Conservation (phyloP, 2,113 vertebrate species). For the Lathamus discolor region DNA sequence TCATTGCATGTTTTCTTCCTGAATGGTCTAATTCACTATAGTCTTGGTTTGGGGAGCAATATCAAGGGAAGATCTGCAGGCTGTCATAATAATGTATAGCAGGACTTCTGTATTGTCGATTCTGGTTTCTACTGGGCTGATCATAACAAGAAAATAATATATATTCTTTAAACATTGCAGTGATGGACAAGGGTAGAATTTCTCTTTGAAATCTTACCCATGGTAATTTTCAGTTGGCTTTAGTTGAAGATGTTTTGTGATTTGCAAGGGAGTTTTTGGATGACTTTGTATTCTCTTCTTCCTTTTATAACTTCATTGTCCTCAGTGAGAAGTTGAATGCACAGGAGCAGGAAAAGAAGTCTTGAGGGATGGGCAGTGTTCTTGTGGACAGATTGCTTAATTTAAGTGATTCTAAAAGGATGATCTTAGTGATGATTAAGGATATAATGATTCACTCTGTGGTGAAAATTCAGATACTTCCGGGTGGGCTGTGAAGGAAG, state of each 20-base stretch:
- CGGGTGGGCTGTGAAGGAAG: neutral
- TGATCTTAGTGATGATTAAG: neutral
- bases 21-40: neutral
- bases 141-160: neutral
- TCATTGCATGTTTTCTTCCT: neutral
- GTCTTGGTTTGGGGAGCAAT: neutral
- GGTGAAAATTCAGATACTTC: neutral
- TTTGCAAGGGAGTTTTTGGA: neutral
- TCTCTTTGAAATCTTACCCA: neutral
- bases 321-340: fast-evolving
- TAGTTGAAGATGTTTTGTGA: neutral
- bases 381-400: neutral
- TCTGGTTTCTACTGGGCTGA: neutral
- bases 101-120: neutral
- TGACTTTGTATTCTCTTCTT: neutral
- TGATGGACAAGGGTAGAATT: neutral
- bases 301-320: neutral
- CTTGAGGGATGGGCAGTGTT: neutral
- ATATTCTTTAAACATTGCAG: neutral
- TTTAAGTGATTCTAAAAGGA: neutral
- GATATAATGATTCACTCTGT: neutral
- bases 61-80: neutral
- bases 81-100: neutral
- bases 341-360: neutral
- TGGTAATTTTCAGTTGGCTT: neutral